A percentile compares a stretch with the other conserved stretches of the same genome.
Conservation (phyloP, 2,797 vertebrate species). For the Aphelocoma californica region DNA sequence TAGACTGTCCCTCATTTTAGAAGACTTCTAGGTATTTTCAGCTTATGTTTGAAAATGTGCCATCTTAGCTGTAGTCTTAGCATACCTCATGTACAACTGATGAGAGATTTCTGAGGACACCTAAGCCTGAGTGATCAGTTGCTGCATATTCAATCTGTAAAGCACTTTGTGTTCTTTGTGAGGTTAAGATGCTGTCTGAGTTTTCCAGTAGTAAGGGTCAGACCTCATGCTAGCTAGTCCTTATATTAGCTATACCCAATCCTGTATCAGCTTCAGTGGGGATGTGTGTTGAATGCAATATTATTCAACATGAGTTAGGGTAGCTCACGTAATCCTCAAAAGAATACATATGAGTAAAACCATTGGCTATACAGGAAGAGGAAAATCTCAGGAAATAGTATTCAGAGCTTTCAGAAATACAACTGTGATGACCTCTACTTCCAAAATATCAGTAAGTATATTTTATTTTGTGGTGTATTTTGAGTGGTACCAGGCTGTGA, state of each 20-base stretch:
- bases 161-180: neutral
- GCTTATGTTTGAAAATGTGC: neutral
- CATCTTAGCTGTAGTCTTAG: constrained; percentile 6
- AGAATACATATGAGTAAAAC: neutral
- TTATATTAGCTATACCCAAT: neutral
- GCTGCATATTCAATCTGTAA: neutral
- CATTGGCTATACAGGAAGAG: neutral
- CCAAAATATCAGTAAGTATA: neutral
- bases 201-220: neutral
- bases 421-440: neutral
- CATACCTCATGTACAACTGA: neutral
- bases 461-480: constrained; percentile 1
- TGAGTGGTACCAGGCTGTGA: neutral
- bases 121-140: neutral
- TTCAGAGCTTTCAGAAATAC: neutral
- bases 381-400: neutral
- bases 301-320: neutral
- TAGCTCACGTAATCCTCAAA: neutral
- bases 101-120: neutral
- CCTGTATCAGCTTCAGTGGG: neutral
- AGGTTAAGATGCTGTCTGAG: neutral
- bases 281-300: neutral
- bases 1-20: constrained; percentile 19
- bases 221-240: neutral
- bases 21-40: constrained; percentile 24